Evolutionary conservation across 1,140 invertebrate species (phyloP), one percentile per base, ranked within the genome.

Genomic region (Daktulosphaira vitifoliae): DNA sequence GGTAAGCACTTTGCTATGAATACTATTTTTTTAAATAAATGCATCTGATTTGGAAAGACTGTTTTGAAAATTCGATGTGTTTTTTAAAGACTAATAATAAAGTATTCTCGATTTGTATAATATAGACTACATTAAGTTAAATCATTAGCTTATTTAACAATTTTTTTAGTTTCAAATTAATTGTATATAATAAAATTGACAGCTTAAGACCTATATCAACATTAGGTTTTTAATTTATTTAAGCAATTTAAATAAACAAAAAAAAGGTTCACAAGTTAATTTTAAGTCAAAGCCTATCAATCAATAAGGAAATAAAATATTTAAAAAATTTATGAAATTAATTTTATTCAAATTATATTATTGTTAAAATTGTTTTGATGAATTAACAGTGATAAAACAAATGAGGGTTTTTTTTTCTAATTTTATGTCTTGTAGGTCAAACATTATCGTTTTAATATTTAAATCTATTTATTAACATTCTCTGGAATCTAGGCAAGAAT

Each of bases 91-190:
- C 44, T 62, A 46, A 62, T 48, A 20, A 48, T 62, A 62, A 15
- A 62, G 56, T 62, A 62, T 62, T 62, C 56, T 62, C 44, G 46
- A 62, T 29, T n/a, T 62, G 56, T 62, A 48, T 62, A 62, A 59
- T 44, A 44, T 44, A 46, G 39, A 23, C 42, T 62, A 62, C 44
- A 20, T 48, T 62, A 62, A 62, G 56, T 62, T 62, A 39, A 33
- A 29, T 29, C 1, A 0, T 33, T 62, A 62, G 56, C 56, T 25
- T 22, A 62, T 62, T 46, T 48, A 62, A 62, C 44, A 62, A 56
- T 25, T 33, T 48, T 33, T 62, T 62, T 62, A 46, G 42, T 48
- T 48, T 46, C 39, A 33, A 46, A 46, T 48, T 62, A 22, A 46
- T 33, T 62, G 56, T 62, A 62, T 5, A 62, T 62, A 59, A 44